phyloP scores from a whole-genome alignment of 2,113 vertebrate species.

The Rostratula benghalensis region DNA sequence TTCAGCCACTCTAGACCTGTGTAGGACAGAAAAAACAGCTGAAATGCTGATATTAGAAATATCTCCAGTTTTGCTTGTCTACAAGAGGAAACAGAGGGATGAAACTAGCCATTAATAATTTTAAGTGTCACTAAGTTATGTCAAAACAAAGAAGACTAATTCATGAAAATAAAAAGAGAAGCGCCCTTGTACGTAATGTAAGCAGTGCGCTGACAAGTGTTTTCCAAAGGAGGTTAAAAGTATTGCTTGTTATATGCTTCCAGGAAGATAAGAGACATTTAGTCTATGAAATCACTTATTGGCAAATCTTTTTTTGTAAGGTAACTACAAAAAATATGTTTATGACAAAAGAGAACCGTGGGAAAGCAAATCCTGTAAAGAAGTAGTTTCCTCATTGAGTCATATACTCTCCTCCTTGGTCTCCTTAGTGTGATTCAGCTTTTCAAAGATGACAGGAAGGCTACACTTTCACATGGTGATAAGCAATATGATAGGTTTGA shows the following conservation, averaged over 20 bases:
- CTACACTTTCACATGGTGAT: rapidly evolving
- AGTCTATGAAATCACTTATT: background rate
- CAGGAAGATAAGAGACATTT: background rate
- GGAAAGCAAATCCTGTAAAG: background rate
- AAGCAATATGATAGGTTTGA: conserved; percentile 11
- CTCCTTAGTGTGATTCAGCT: background rate
- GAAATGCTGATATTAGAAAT: background rate
- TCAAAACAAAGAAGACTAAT: background rate
- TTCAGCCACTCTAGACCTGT: background rate
- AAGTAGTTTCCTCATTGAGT: background rate
- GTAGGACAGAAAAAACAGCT: background rate
- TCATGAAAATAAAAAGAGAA: background rate
- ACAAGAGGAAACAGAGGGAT: background rate
- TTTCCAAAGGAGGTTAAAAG: background rate
- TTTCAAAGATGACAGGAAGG: background rate
- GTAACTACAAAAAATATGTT: background rate
- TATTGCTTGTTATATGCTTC: background rate
- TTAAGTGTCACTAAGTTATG: background rate
- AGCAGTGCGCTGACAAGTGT: background rate
- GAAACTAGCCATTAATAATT: background rate
- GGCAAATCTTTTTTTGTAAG: background rate
- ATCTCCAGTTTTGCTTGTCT: background rate
- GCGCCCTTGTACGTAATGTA: background rate
- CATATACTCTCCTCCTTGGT: background rate
- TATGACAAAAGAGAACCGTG: background rate